Evolutionary conservation across 2,797 vertebrate species (phyloP), one percentile per base, ranked within the genome.

Genomic region (Triplophysa yarkandensis): DNA sequence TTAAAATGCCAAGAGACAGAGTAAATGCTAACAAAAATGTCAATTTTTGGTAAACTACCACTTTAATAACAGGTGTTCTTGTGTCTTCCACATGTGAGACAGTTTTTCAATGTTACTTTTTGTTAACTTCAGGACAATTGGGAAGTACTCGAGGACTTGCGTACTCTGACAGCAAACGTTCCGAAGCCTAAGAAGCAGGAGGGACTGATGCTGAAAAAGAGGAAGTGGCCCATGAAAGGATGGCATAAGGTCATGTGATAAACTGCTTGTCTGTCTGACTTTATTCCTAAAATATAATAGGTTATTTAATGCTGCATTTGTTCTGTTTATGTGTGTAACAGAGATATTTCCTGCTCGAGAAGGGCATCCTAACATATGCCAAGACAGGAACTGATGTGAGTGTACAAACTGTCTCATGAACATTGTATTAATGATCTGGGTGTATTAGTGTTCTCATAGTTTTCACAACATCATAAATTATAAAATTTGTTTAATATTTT

Each of bases 141-240:
- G 97, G 96, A 98, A 87, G 94, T 98, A 36, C 93, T 99, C 52
- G 95, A 98, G 89, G 96, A 95, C 27, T 87, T 98, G 50, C 90
- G 92, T 8, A 95, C 94, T 77, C 86, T 88, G 80, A 90, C 91
- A 79, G 93, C 85, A 83, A 94, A 84, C 78, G 92, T 93, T 16
- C 93, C 95, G 85, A 94, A 95, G 84, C 97, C 97, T 0, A 89
- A 91, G 32, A 89, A 89, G 77, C 95, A 96, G 83, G 94, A 96
- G 80, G 97, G 96, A 77, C 92, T 94, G 85, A 88, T 99, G 87
- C 91, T 98, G 83, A 99, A 99, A 87, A 98, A 92, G 85, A 94
- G 96, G 80, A 99, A 99, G 85, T 98, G 97, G 97, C 97, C 97
- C 71, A 92, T 99, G 90, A 99, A 99, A 87, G 97, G 97, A 39